phyloP scores from a whole-genome alignment of 2,797 vertebrate genomes.

The Sebastes diaconus region DNA sequence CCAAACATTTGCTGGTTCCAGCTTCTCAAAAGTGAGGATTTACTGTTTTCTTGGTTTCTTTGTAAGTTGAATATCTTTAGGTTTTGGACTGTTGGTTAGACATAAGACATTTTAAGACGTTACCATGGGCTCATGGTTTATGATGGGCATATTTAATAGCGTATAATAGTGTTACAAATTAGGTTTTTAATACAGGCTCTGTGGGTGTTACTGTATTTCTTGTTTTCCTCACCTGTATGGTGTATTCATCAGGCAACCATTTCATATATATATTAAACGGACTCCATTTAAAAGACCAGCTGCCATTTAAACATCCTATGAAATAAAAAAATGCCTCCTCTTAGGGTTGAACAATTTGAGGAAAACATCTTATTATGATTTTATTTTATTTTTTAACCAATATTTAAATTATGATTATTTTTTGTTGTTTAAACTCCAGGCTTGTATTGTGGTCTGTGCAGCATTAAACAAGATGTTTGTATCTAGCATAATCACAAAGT shows the following conservation, averaged over 20 bases:
- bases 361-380: neutral
- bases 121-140: neutral
- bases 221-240: neutral
- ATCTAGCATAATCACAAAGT: neutral
- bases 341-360: neutral
- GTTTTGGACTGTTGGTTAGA: too few species aligned
- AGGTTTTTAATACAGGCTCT: neutral
- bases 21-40: neutral
- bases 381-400: neutral
- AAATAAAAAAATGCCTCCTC: neutral
- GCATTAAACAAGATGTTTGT: neutral
- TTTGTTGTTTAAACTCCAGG: neutral
- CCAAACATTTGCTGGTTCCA: neutral
- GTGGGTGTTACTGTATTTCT: neutral
- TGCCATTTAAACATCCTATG: neutral
- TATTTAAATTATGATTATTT: neutral
- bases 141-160: neutral
- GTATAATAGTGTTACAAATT: too few species aligned
- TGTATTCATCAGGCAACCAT: neutral
- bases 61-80: neutral
- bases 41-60: neutral
- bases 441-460: neutral
- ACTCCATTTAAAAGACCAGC: neutral
- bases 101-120: neutral
- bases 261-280: neutral